Evolutionary conservation across 1,140 invertebrate genomes (phyloP), one percentile per base, ranked within the genome.

Genomic region (Drosophila paulistorum): DNA sequence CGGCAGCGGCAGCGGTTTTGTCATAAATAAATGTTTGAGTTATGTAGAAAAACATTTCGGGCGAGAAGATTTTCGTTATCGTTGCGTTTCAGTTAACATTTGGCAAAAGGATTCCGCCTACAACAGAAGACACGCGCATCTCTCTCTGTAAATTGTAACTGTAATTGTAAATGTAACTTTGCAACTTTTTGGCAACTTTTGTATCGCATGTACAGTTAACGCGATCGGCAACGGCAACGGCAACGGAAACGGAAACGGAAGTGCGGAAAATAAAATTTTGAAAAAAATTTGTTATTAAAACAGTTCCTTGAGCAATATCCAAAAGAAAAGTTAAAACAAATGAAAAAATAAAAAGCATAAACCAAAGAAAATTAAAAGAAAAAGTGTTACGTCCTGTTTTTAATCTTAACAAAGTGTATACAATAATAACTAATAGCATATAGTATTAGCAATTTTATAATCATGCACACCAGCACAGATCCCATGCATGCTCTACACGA

Each of bases 1-100:
- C 90, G 85, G 79, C 86, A 81, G 90, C 84, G 73, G 74, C 74
- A 76, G 90, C 84, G 90, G 90, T 91, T 91, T 91, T 77, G 45
- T 68, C 72, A 91, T 91, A 91, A 91, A 91, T 91, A 91, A 91
- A 91, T 91, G 90, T 91, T 91, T 91, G 90, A 91, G 90, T 91
- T 91, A 90, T 91, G 82, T 91, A 91, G 90, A 91, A 91, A 91
- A 89, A 91, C 84, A 91, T 86, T 91, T 91, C 77, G 85, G 77
- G 77, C 90, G 85, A 90, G 85, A 89, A 89, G 90, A 91, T 90
- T 91, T 91, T 91, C 90, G 80, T 91, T 91, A 89, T 91, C 90
- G 74, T 91, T 91, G 81, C 90, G 90, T 81, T 90, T 91, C 90
- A 86, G 81, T 86, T 86, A 91, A 90, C 90, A 91, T 91, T 91